A percentile compares a stretch with the other conserved stretches of the same genome.
phyloP scores from a whole-genome alignment of 2,797 vertebrate genomes.

The Phyllotis vaccarum region DNA sequence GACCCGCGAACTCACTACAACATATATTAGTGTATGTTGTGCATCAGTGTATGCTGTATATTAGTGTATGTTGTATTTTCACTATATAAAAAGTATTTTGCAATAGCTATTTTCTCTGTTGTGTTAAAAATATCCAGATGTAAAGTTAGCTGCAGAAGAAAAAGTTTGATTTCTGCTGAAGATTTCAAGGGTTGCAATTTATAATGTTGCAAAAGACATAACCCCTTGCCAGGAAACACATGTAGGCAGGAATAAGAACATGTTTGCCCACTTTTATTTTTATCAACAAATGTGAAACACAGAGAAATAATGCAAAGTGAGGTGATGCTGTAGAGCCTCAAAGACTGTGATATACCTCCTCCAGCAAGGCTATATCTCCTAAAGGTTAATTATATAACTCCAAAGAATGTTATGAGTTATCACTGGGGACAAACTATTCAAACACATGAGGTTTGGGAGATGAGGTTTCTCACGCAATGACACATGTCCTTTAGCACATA shows the following conservation, averaged over 20 bases:
- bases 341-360: neutral
- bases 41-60: too few relatives aligned
- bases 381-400: neutral
- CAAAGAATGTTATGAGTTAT: too few relatives aligned
- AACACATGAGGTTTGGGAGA: neutral
- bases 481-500: neutral
- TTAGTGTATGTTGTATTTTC: too few relatives aligned
- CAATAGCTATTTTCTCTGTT: neutral
- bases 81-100: neutral
- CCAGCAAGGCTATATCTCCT: neutral
- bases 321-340: neutral
- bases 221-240: neutral
- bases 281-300: neutral
- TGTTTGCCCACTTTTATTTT: neutral
- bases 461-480: neutral
- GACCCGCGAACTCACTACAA: too few relatives aligned
- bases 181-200: too few relatives aligned
- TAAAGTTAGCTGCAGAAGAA: neutral
- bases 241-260: neutral
- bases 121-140: neutral
- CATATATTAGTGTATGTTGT: too few relatives aligned
- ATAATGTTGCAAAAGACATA: neutral
- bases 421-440: neutral
- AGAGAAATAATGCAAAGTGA: neutral
- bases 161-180: neutral